A percentile compares a stretch with the other conserved stretches of the same genome.
Evolutionary conservation across 2,888 invertebrate genomes (phyloP).

Genomic region (Oscheius sp.): DNA sequence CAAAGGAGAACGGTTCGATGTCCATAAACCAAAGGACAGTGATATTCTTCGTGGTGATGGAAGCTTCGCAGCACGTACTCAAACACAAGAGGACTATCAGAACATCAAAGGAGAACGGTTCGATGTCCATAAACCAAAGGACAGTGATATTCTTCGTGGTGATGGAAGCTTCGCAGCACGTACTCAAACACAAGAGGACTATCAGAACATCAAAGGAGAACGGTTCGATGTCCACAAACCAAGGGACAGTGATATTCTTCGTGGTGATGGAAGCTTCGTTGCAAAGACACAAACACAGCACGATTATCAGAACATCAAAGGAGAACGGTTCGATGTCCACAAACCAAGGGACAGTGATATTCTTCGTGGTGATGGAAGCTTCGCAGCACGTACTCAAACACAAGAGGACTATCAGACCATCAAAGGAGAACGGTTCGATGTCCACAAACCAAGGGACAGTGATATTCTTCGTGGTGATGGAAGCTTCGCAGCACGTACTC

Average conservation of each 20-base stretch:
- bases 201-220: not conserved
- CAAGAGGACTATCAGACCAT: not conserved
- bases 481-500: slow-evolving; percentile 2
- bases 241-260: slow-evolving; percentile 7
- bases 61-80: not conserved
- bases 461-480: slow-evolving; percentile 17
- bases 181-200: slow-evolving; percentile 15
- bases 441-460: not conserved
- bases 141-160: slow-evolving; percentile 1
- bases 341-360: slow-evolving; percentile 4
- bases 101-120: not conserved
- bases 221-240: slow-evolving; percentile 3
- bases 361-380: slow-evolving; percentile 8
- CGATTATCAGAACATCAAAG: not conserved
- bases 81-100: slow-evolving; percentile 7
- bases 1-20: slow-evolving; percentile 4
- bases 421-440: slow-evolving; percentile 1
- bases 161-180: slow-evolving; percentile 9
- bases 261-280: slow-evolving; percentile 6
- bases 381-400: not conserved
- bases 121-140: not conserved
- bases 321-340: not conserved
- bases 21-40: slow-evolving; percentile 2
- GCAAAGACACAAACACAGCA: slow-evolving; percentile 1
- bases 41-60: slow-evolving; percentile 8